A percentile compares a stretch with the other conserved stretches of the same genome.
Evolutionary conservation across 1,140 invertebrate species (phyloP).

Genomic region (Hermatobates lingyangjiaoensis): DNA sequence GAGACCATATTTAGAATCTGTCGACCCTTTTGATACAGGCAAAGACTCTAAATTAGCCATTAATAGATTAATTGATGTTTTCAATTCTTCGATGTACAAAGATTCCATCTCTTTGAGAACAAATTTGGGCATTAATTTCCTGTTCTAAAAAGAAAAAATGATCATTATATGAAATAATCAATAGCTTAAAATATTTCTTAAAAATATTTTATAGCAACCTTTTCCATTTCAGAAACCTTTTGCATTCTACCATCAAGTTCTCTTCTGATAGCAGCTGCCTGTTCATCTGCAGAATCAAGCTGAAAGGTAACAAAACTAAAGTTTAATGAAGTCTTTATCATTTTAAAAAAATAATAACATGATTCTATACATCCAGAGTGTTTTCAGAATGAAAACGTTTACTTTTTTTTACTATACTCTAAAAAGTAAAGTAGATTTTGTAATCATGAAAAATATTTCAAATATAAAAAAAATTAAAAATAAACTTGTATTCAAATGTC

Average conservation of each 20-base stretch:
- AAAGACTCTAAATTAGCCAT: constrained; percentile 98
- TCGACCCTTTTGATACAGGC: constrained; percentile 91
- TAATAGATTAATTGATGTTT: constrained; percentile 89
- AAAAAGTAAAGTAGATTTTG: no score
- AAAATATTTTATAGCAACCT: constrained; percentile 34
- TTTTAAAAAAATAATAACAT: no score
- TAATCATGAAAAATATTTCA: no score
- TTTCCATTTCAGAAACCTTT: constrained; percentile 90
- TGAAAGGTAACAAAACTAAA: constrained; percentile 25
- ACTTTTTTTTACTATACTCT: no score
- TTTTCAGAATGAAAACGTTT: no score
- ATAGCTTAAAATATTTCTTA: background rate
- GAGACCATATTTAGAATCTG: constrained; percentile 92
- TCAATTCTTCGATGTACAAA: constrained; percentile 94
- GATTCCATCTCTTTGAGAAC: constrained; percentile 99
- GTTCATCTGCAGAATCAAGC: constrained; percentile 98
- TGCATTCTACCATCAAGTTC: constrained; percentile 95
- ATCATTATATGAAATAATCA: background rate
- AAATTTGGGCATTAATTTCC: constrained; percentile 96
- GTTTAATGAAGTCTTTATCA: no score
- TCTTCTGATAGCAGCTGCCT: constrained; percentile 94
- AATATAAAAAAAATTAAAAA: no score
- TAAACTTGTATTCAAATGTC: no score
- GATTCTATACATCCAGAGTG: no score
- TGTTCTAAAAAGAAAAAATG: constrained; percentile 44